Evolutionary conservation across 2,113 vertebrate species (phyloP).

Genomic region (Grallaria varia): DNA sequence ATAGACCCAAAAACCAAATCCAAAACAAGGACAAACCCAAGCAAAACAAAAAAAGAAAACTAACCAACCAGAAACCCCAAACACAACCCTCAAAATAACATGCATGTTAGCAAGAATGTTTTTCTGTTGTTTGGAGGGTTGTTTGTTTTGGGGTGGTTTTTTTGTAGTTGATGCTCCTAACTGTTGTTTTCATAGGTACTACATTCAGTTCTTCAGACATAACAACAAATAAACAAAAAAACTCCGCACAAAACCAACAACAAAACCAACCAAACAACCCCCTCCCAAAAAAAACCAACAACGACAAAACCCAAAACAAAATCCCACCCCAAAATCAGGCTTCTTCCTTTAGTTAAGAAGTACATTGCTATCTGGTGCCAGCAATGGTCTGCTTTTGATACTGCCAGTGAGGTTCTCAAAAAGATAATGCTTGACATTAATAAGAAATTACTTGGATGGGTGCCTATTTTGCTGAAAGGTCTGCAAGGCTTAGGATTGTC

Average conservation of each 20-base stretch:
- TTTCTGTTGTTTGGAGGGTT: no score
- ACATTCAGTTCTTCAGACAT: not conserved
- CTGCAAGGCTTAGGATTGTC: not conserved
- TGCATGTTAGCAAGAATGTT: not conserved
- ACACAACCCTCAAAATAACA: not conserved
- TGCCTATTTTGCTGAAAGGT: not conserved
- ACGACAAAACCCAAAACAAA: not conserved
- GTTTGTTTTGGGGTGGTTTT: no score
- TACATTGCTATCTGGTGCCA: not conserved
- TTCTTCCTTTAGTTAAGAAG: not conserved
- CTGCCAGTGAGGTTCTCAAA: not conserved
- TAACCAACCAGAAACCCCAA: not conserved
- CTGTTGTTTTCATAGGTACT: not conserved
- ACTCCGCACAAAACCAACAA: not conserved
- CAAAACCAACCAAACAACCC: not conserved
- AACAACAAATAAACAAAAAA: not conserved
- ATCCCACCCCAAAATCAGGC: no score
- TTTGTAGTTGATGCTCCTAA: not conserved
- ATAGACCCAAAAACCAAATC: no score
- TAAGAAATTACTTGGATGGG: not conserved
- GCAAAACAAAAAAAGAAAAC: no score
- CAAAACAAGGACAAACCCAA: no score
- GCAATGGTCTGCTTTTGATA: not conserved
- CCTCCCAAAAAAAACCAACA: not conserved
- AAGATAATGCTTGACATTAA: not conserved